Base-by-base conservation (phyloP, 1,140 invertebrate species). In the Drosophila neocordata region DNA sequence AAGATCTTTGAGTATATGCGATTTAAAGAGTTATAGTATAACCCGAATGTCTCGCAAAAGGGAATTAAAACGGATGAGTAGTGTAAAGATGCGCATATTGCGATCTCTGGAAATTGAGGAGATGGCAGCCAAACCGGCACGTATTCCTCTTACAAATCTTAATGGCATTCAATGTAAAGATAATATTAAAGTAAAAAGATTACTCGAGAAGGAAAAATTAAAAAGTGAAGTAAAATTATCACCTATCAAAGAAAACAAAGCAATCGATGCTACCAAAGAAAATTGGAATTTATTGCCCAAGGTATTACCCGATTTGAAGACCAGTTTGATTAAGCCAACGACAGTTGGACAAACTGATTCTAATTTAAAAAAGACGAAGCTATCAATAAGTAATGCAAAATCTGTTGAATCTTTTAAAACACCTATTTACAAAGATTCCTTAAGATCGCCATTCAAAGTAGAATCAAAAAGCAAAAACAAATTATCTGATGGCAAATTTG, bases 1-100 rank as follows among this genome's bases (percentile, higher is more conserved):
- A n/a, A 77, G 53, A 12, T 1, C 38, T 0, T 37, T 62, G 1
- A 31, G 20, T 8, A 69, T 67, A 18, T 79, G 71, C 37, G 62
- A 89, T 11, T 35, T 76, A 0, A 89, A 66, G 12, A 89, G 85
- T n/a, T 80, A 89, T 51, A 59, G 69, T 0, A 89, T 89, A 24
- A 55, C 66, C 0, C 73, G 85, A 2, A 60, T 71, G 11, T 53
- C 66, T 0, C 69, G 74, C 8, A 84, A 71, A 37, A 67, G 61
- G 11, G 62, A 73, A 7, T 58, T 76, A 7, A 41, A 69, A 13
- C 68, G 65, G 0, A 51, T 89, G 56, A 37, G 53, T 31, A 59
- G 24, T 20, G 60, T 89, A 0, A 89, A 79, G 22, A 79, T 72
- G 2, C 85, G 67, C 11, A 89, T 89, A 15, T 35, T 73, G 2